Conservation (phyloP, 2,888 invertebrate species). For the Heliconius hortense region DNA sequence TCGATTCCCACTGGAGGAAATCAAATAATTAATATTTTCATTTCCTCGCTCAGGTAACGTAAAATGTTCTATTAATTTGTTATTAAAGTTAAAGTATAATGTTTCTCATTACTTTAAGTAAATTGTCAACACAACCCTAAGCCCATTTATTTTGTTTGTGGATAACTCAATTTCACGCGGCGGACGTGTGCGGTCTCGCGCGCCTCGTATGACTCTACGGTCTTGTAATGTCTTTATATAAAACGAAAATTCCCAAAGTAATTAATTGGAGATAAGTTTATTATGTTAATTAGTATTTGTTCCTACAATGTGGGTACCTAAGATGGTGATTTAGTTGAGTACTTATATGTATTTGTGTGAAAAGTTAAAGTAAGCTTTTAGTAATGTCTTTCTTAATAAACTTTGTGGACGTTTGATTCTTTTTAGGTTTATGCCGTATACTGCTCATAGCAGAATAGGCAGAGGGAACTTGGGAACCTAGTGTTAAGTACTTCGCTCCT, state of each 20-base stretch:
- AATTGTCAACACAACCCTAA: conserved; percentile 22
- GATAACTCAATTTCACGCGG: conserved; percentile 36
- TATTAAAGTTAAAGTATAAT: neutral
- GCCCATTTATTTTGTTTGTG: conserved; percentile 32
- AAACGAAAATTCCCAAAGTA: conserved; percentile 10
- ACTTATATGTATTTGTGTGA: neutral
- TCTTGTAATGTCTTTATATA: neutral
- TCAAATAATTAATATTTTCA: too few relatives aligned
- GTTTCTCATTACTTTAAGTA: conserved; percentile 22
- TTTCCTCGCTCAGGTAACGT: too few relatives aligned
- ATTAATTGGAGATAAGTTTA: conserved; percentile 5
- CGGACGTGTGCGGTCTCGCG: conserved; percentile 21
- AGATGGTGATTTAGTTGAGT: neutral
- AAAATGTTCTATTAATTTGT: too few relatives aligned
- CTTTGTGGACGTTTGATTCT: too few relatives aligned
- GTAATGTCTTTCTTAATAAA: neutral
- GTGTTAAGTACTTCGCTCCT: too few relatives aligned
- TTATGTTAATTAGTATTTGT: neutral
- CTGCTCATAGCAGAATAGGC: too few relatives aligned
- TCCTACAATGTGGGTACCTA: neutral
- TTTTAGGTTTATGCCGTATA: too few relatives aligned
- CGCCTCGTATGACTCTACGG: neutral
- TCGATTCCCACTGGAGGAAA: too few relatives aligned
- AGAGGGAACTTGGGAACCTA: too few relatives aligned
- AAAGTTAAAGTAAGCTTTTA: neutral